Evolutionary conservation across 35 echinoderm and acorn worm species (phyloP), one percentile per base, ranked within the genome.

Genomic region (Ophioderma brevispina): DNA sequence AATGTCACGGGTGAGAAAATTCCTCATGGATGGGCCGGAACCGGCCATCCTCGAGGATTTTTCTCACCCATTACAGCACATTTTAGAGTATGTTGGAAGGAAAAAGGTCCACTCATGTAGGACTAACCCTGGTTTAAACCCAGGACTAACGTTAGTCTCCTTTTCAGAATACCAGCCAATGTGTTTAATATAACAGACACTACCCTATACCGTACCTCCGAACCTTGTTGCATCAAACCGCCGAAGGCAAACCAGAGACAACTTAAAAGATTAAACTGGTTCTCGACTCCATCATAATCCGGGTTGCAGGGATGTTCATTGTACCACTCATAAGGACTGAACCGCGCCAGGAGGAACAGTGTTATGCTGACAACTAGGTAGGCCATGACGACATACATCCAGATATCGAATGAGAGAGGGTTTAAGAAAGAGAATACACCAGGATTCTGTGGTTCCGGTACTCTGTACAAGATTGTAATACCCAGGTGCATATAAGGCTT

Each of bases 221-320:
- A 99, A 0, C 97, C 97, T 55, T 99, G 97, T 76, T 99, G 97
- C 97, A 99, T 99, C 35, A 99, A 84, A 10, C 97, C 94, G 36
- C 97, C 97, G 63, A 99, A 99, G 18, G 93, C 86, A 77, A 99
- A 99, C 97, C 97, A 99, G 88, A 99, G 85, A 84, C 97, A 95
- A 46, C 94, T 99, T 3, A 95, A 64, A 17, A 99, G 82, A 46
- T 92, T 99, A 77, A 99, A 99, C 79, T 99, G 97, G 46, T 99
- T 99, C 76, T 99, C 97, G 31, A 99, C 97, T 31, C 70, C 78
- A 40, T 87, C 85, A 76, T 94, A 95, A 31, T 98, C 96, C 0
- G 92, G 96, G 75, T 98, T 95, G 76, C 90, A 95, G 36, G 93
- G 96, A 52, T 98, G 96, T 28, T 92, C 93, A 55, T 98, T 98